A percentile compares a stretch with the other conserved stretches of the same genome.
phyloP scores from a whole-genome alignment of 2,888 invertebrate genomes.

The Tenthredo amoena region DNA sequence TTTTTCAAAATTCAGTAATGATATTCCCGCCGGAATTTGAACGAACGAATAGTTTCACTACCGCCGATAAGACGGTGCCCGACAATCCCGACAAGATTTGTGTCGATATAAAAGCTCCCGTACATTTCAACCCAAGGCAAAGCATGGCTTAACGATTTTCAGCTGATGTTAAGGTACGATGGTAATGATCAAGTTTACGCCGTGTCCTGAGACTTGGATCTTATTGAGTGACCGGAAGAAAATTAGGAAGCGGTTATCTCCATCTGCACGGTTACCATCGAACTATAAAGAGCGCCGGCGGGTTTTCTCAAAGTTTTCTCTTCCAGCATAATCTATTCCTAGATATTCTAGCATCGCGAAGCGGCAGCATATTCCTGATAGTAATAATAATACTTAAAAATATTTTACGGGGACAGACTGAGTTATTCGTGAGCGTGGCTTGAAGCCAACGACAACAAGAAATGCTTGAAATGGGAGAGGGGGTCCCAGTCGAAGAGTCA shows the following conservation, averaged over 20 bases:
- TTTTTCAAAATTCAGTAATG: background rate
- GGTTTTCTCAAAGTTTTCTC: slow-evolving; percentile 20
- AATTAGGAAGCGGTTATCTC: background rate
- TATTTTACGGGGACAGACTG: slow-evolving; percentile 55
- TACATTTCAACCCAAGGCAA: background rate
- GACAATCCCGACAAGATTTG: background rate
- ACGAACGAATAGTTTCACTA: background rate
- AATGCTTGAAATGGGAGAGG: slow-evolving; percentile 44
- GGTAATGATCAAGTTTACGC: background rate
- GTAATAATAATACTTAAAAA: slow-evolving; percentile 62
- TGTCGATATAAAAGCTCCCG: background rate
- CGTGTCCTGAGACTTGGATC: background rate
- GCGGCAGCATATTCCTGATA: slow-evolving; percentile 59
- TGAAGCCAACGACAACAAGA: slow-evolving; percentile 51
- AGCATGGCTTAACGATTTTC: background rate
- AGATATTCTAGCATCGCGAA: slow-evolving; percentile 45
- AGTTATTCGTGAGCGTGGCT: slow-evolving; percentile 55
- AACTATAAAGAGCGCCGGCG: slow-evolving; percentile 41
- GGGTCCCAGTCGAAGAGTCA: slow-evolving; percentile 20
- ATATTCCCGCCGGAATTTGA: background rate
- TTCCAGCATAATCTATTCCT: slow-evolving; percentile 48
- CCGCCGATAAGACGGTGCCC: background rate
- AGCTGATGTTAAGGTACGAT: background rate
- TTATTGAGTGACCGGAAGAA: background rate
- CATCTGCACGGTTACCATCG: background rate